Conservation (phyloP, 2,888 invertebrate genomes). For the Lasioglossum oenotherae region DNA sequence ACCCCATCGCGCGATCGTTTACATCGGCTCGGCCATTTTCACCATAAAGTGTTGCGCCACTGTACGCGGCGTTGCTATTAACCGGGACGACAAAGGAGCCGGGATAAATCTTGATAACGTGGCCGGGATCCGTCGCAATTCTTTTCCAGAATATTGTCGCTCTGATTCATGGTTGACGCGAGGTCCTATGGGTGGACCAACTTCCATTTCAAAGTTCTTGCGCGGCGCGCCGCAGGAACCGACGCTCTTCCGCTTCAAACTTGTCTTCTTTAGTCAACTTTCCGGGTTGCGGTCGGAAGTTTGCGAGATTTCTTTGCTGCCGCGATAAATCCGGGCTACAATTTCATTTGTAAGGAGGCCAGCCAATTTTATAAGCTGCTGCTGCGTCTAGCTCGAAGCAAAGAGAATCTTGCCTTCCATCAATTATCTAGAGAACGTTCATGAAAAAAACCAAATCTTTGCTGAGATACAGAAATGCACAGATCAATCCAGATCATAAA, state of each 20-base stretch:
- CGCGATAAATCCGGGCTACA: not conserved
- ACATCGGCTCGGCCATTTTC: conserved; percentile 55
- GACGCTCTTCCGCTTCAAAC: conserved; percentile 5
- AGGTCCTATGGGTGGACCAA: not conserved
- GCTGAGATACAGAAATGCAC: too few species aligned
- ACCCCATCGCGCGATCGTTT: conserved; percentile 38
- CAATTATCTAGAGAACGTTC: too few species aligned
- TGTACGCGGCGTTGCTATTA: conserved; percentile 49
- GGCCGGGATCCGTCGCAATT: conserved; percentile 27
- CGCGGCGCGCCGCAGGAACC: not conserved
- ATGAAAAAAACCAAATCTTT: too few species aligned
- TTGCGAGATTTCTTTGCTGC: not conserved
- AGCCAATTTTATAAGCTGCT: not conserved
- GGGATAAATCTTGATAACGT: conserved; percentile 54
- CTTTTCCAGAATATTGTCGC: conserved; percentile 34
- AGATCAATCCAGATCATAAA: too few species aligned
- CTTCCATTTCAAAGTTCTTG: conserved; percentile 23
- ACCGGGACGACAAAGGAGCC: conserved; percentile 40
- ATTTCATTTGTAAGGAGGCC: not conserved
- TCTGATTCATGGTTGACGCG: conserved; percentile 43
- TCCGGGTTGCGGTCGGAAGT: not conserved
- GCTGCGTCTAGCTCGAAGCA: not conserved
- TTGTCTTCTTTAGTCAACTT: conserved; percentile 10
- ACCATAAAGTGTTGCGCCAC: conserved; percentile 51
- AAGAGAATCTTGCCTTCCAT: not conserved